Evolutionary conservation across 2,797 vertebrate genomes (phyloP), one percentile per base, ranked within the genome.

Genomic region (Melanotaenia nigrans): DNA sequence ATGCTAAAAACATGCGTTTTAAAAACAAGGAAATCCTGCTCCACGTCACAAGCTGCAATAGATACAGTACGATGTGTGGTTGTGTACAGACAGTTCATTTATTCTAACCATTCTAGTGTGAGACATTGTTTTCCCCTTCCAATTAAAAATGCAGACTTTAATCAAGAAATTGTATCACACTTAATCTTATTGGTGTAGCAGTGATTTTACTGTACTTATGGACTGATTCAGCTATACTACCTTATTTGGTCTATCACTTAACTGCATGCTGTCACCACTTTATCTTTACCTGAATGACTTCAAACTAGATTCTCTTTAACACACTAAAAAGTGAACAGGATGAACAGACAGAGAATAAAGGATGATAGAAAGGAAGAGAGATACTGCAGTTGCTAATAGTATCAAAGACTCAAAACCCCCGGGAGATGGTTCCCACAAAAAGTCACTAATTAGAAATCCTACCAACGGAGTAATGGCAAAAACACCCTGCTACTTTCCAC

Each of bases 181-280:
- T 24, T 14, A 4, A 61, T 10, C 42, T 20, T 8, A 18, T 20
- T 45, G 42, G 45, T 47, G 18, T 20, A 47, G 45, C 45, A 47
- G 45, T 47, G 45, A 47, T 47, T 47, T 9, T 47, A 18, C 45
- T 7, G 18, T 8, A 20, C 45, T 45, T 45, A 24, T 42, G 33
- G 42, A 62, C 58, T 58, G 55, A 25, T 75, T 55, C 42, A 68
- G 69, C 77, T 84, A 18, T 61, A 78, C 68, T 62, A 82, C 85
- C 84, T 87, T 89, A 87, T 88, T 83, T 89, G 88, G 90, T 79
- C 33, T 8, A 65, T 4, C 33, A 61, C 65, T 70, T 80, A 58
- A 80, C 73, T 25, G 36, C 51, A 68, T 40, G 58, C 56, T 72
- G 54, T 75, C 78, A 81, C 42, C 35, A 69, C 60, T 65, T 83